A percentile compares a stretch with the other conserved stretches of the same genome.
Evolutionary conservation across 2,113 vertebrate genomes (phyloP).

Genomic region (Symphodus melops): DNA sequence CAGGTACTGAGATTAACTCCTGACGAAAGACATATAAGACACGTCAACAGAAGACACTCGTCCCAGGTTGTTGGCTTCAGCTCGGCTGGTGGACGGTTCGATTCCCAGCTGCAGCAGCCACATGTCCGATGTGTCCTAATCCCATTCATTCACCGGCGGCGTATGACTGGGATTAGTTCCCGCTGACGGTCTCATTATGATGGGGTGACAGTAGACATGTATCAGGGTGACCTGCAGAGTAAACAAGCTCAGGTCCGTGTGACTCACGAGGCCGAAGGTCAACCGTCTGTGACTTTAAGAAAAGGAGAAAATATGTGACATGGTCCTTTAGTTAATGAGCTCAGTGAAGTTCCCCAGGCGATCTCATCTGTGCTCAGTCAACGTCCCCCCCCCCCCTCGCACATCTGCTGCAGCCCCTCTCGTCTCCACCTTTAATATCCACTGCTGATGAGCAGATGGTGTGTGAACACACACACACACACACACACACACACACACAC

Average conservation of each 20-base stretch:
- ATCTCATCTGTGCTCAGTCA: constrained; percentile 48
- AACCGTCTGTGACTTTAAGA: no score
- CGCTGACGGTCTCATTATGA: no score
- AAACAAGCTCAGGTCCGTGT: no score
- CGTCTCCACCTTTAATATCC: constrained; percentile 47
- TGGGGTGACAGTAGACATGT: no score
- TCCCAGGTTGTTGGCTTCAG: not conserved
- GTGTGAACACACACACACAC: constrained; percentile 18
- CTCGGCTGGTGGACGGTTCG: not conserved
- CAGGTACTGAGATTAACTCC: no score
- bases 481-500: not conserved
- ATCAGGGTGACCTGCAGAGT: no score
- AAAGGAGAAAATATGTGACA: not conserved
- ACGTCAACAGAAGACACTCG: not conserved
- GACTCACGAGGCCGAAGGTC: no score
- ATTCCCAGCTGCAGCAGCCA: no score
- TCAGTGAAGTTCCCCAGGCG: constrained; percentile 23
- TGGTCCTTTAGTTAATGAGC: constrained; percentile 21
- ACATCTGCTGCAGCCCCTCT: constrained; percentile 65
- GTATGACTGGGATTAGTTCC: no score
- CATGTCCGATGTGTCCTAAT: no score
- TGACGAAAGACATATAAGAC: no score
- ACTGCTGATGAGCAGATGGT: constrained; percentile 60
- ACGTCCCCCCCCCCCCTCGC: constrained; percentile 51
- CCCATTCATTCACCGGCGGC: no score